A percentile compares a stretch with the other conserved stretches of the same genome.
Evolutionary conservation across 1,140 invertebrate genomes (phyloP).

Genomic region (Cydia strobilella): DNA sequence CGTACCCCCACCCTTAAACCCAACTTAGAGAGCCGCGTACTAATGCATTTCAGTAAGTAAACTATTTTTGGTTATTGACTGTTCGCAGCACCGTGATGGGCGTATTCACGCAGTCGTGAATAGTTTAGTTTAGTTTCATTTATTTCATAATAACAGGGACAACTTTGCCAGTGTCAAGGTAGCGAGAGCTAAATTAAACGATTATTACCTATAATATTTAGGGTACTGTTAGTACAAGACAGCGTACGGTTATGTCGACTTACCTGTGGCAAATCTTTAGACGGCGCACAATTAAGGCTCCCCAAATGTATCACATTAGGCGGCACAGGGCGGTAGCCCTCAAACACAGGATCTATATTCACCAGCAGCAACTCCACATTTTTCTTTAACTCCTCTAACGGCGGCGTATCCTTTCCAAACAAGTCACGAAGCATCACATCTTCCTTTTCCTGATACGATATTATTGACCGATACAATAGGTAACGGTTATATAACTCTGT

Average conservation of each 20-base stretch:
- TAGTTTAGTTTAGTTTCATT: too few relatives aligned
- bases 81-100: too few relatives aligned
- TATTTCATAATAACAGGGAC: too few relatives aligned
- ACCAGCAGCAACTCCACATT: neutral
- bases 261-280: constrained; percentile 46
- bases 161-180: too few relatives aligned
- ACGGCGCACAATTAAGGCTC: constrained; percentile 62
- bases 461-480: neutral
- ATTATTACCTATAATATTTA: too few relatives aligned
- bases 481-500: neutral
- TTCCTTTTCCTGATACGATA: neutral
- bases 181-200: too few relatives aligned
- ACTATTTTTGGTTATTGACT: too few relatives aligned
- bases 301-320: constrained; percentile 61
- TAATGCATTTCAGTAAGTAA: too few relatives aligned
- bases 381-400: neutral
- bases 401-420: neutral
- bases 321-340: neutral
- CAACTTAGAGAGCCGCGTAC: too few relatives aligned
- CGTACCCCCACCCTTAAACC: too few relatives aligned
- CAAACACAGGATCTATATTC: constrained; percentile 1
- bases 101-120: too few relatives aligned
- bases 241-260: neutral
- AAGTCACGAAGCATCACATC: neutral
- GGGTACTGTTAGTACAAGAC: too few relatives aligned